Conservation (phyloP, 1,140 invertebrate genomes). For the Portunus trituberculatus region DNA sequence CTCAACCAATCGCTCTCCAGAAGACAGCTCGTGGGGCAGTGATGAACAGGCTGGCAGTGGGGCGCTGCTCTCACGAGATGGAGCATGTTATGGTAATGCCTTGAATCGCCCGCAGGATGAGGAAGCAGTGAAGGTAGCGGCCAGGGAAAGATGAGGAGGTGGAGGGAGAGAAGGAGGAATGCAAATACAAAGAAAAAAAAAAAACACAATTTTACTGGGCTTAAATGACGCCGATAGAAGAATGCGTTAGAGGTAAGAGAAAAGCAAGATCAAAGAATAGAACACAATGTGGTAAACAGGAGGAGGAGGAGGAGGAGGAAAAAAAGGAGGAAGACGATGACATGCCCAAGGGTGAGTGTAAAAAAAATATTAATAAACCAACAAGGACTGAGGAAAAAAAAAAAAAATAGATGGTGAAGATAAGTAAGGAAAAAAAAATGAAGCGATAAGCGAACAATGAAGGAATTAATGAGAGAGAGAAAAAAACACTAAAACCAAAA, state of each 20-base stretch:
- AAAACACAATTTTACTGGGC: too few species aligned
- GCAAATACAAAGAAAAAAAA: too few species aligned
- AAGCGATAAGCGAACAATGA: not conserved
- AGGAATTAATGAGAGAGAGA: not conserved
- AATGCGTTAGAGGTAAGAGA: too few species aligned
- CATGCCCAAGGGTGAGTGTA: not conserved
- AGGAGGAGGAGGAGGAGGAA: not conserved
- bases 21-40: not conserved
- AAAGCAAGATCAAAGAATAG: too few species aligned
- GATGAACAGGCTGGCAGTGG: not conserved
- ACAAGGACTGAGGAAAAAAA: not conserved
- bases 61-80: not conserved
- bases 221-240: too few species aligned
- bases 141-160: not conserved
- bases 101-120: not conserved
- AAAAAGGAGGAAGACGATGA: not conserved
- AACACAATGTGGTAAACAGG: not conserved
- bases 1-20: too few species aligned
- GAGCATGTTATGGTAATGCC: not conserved
- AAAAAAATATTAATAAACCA: too few species aligned
- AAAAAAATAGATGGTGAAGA: not conserved
- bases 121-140: not conserved
- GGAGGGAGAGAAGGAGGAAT: too few species aligned
- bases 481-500: too few species aligned
- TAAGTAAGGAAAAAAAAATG: not conserved